phyloP scores from a whole-genome alignment of 2,113 vertebrate species.

The Spermophilus dauricus region DNA sequence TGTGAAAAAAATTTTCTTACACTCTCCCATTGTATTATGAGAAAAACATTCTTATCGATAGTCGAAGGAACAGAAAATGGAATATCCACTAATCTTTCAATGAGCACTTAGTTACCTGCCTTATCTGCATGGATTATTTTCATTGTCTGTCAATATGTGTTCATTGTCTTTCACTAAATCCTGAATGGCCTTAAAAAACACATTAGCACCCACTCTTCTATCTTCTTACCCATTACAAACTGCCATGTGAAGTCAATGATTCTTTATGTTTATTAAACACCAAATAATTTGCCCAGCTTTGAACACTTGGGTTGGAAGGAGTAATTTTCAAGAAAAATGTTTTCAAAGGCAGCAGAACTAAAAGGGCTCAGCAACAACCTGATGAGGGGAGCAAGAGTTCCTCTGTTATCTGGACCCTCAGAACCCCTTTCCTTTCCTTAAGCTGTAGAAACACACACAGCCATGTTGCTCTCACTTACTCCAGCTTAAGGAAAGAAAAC shows the following conservation, averaged over 20 bases:
- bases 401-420: not conserved
- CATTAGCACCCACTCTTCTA: not conserved
- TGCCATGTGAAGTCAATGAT: not conserved
- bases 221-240: not conserved
- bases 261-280: conserved; percentile 41
- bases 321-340: conserved; percentile 2
- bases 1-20: not conserved
- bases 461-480: not conserved
- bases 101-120: too few relatives aligned
- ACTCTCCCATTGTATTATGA: not conserved
- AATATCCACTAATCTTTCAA: not conserved
- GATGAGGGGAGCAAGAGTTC: not conserved
- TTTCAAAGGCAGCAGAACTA: not conserved
- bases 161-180: not conserved
- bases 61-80: not conserved
- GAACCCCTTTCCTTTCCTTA: conserved; percentile 12
- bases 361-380: not conserved
- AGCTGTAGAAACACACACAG: conserved; percentile 55
- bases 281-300: not conserved
- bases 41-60: not conserved
- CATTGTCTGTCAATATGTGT: not conserved
- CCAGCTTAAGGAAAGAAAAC: conserved; percentile 2
- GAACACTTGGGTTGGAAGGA: not conserved
- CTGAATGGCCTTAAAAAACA: not conserved
- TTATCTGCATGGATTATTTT: not conserved